Conservation (phyloP, 92 coral and sea anemone genomes). For the Micromussa lordhowensis region DNA sequence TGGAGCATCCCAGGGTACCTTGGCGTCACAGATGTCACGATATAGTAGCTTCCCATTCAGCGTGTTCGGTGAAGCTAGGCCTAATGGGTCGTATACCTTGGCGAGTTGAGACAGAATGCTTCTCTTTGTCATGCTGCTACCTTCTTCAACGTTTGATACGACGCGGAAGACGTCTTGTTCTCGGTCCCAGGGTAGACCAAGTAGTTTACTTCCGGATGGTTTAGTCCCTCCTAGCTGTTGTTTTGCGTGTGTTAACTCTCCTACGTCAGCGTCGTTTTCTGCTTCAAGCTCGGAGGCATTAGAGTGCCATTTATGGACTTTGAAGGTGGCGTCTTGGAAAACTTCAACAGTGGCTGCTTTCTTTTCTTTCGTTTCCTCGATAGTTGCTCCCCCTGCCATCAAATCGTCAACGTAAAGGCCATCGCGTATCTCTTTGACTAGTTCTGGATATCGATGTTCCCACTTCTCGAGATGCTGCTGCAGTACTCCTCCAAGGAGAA, state of each 20-base stretch:
- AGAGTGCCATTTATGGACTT: neutral
- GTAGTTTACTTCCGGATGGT: neutral
- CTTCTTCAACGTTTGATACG: conserved; percentile 25
- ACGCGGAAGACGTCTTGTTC: conserved; percentile 23
- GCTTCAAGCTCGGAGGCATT: neutral
- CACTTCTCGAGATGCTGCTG: neutral
- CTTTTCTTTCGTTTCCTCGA: neutral
- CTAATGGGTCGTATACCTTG: neutral
- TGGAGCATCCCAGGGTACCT: neutral
- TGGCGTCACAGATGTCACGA: neutral
- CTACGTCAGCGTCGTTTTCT: neutral
- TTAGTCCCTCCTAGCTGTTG: neutral
- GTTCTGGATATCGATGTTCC: neutral
- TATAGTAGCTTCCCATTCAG: neutral
- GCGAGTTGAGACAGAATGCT: no score
- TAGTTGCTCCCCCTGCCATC: neutral
- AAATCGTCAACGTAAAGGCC: neutral
- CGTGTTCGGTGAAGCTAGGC: neutral
- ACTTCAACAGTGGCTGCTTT: neutral
- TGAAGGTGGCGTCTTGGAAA: neutral
- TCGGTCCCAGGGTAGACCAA: conserved; percentile 8
- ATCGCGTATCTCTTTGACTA: neutral
- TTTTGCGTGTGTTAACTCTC: neutral
- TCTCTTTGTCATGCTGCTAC: neutral
- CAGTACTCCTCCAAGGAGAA: neutral